phyloP scores from a whole-genome alignment of 1,140 invertebrate species.

The Drosophila triauraria region DNA sequence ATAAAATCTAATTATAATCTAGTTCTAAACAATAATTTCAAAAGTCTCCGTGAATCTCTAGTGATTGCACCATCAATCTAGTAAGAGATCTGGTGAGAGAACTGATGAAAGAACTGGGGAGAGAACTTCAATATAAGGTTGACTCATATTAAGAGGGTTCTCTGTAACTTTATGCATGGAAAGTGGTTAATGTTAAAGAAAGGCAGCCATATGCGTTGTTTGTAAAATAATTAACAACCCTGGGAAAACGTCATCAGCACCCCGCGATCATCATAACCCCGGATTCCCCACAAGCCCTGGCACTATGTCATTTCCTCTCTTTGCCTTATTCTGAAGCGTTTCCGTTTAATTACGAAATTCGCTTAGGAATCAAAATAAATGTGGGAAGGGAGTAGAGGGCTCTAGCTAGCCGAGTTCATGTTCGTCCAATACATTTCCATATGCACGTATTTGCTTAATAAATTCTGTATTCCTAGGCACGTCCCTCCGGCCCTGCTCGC shows the following conservation, averaged over 20 bases:
- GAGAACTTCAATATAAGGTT: neutral
- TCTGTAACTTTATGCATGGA: conserved; percentile 9
- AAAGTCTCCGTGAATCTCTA: neutral
- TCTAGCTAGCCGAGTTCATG: conserved; percentile 14
- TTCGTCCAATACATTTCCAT: conserved; percentile 32
- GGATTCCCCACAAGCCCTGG: neutral
- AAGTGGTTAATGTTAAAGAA: conserved; percentile 21
- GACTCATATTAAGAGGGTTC: neutral
- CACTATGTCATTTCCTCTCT: conserved; percentile 38
- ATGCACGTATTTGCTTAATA: conserved; percentile 47
- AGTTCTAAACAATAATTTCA: neutral
- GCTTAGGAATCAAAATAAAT: conserved; percentile 63
- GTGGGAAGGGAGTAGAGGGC: conserved; percentile 15
- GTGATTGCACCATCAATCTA: neutral
- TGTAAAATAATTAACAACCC: conserved; percentile 50
- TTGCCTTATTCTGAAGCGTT: conserved; percentile 60
- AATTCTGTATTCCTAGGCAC: conserved; percentile 38
- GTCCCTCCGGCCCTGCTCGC: conserved; percentile 2
- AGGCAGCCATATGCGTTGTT: conserved; percentile 60
- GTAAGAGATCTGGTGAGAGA: too few species aligned
- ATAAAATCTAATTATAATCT: too few species aligned
- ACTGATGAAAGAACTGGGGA: too few species aligned
- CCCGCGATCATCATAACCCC: conserved; percentile 3
- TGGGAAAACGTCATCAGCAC: conserved; percentile 44
- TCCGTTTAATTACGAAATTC: conserved; percentile 72